These are phyloP conservation scores for Acronicta aceris DNA, from an alignment of 2,888 invertebrate species.

Conservation along the genomic window DNA sequence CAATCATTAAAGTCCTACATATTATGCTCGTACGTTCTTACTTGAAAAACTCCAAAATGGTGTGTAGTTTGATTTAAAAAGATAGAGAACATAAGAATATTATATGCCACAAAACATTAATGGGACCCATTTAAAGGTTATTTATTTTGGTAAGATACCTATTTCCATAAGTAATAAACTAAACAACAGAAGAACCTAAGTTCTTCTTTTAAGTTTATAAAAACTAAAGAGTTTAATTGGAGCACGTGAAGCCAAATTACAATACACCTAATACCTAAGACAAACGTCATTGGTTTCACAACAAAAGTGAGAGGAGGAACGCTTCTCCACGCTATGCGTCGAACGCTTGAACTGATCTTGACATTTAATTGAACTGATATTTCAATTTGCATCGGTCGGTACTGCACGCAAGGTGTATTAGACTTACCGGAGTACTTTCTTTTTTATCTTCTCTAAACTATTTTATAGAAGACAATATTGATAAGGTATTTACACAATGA, in stretches of 20 bases:
- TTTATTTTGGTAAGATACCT: too few species aligned
- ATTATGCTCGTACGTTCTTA: too few species aligned
- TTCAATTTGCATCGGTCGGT: constrained; percentile 62
- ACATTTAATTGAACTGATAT: constrained; percentile 74
- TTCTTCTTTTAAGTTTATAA: too few species aligned
- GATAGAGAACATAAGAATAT: too few species aligned
- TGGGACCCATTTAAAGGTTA: too few species aligned
- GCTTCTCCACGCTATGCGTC: constrained; percentile 63
- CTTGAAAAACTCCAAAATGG: too few species aligned
- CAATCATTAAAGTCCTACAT: too few species aligned
- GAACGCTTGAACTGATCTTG: constrained; percentile 75
- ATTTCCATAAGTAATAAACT: too few species aligned
- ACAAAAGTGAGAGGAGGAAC: constrained; percentile 77
- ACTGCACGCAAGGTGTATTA: constrained; percentile 46
- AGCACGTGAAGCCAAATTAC: constrained; percentile 19
- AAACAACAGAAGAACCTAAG: too few species aligned
- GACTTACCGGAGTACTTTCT: constrained; percentile 46
- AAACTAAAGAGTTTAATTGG: constrained; percentile 27
- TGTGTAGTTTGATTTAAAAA: too few species aligned
- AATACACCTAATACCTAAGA: constrained; percentile 32
- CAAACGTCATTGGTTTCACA: constrained; percentile 65
- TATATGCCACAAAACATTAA: too few species aligned
- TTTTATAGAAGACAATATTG: neutral
- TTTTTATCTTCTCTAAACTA: constrained; percentile 30
- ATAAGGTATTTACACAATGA: neutral